These are phyloP conservation scores for Crossaster papposus DNA, from an alignment of 53 echinoderm and acorn worm species.

Conservation along the genomic window DNA sequence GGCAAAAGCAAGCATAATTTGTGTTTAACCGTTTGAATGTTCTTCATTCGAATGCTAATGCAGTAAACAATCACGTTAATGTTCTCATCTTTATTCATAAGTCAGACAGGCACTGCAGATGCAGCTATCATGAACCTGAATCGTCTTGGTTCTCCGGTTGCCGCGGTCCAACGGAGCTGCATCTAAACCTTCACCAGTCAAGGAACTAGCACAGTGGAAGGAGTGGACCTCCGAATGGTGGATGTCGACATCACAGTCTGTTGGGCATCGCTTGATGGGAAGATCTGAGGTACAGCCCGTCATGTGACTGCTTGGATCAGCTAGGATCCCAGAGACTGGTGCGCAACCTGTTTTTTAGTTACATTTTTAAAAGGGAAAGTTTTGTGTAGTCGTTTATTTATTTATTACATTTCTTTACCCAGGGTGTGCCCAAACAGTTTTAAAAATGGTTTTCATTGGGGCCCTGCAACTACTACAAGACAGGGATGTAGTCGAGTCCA, in stretches of 20 bases:
- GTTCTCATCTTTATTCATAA: neutral
- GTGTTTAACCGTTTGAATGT: too few relatives aligned
- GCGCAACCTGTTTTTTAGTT: slow-evolving; percentile 34
- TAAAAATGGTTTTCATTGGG: too few relatives aligned
- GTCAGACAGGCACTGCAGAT: slow-evolving; percentile 30
- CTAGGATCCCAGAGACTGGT: neutral
- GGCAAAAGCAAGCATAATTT: too few relatives aligned
- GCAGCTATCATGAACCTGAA: slow-evolving; percentile 50
- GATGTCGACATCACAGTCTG: neutral
- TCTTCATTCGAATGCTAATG: neutral
- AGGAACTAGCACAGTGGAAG: slow-evolving; percentile 5
- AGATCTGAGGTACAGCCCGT: slow-evolving; percentile 13
- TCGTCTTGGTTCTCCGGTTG: neutral
- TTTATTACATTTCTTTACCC: too few relatives aligned
- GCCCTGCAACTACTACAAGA: too few relatives aligned
- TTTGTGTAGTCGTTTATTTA: too few relatives aligned
- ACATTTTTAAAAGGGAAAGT: neutral
- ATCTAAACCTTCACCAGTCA: neutral
- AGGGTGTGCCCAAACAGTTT: too few relatives aligned
- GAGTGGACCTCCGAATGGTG: slow-evolving; percentile 5
- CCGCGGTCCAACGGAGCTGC: neutral
- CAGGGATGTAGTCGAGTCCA: too few relatives aligned
- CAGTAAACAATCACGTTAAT: neutral
- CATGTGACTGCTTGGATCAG: slow-evolving; percentile 10
- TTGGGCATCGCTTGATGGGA: slow-evolving; percentile 33